Evolutionary conservation across 35 echinoderm and acorn worm genomes (phyloP), one percentile per base, ranked within the genome.

Genomic region (Holothuria glaberrima): DNA sequence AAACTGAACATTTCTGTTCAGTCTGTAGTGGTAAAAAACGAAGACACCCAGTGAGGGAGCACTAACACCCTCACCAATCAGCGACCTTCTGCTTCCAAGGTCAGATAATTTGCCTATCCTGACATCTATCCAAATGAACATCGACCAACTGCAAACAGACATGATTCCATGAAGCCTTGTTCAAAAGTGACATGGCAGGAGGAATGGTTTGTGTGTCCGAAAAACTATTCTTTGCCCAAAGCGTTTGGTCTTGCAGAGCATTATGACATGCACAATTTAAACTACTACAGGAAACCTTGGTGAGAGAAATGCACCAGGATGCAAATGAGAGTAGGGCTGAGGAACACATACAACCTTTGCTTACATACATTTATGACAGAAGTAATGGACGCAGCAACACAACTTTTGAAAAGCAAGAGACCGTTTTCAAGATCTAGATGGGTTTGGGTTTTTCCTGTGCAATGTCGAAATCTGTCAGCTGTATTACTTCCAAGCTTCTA

Each of bases 321-420:
- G 16, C 76, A 52, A 80, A 80, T 28, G 76, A 80, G 45, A 18
- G 76, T 13, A 18, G 45, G 45, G n/a, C 0, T 80, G 10, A 80
- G 45, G 28, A 44, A 90, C 59, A 90, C 89, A 14, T 90, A 64
- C 59, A 90, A 90, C 75, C 45, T 90, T 68, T 48, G 89, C 33
- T 68, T 90, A 48, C 28, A 27, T 10, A 48, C 58, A 30, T 54
- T 81, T 9, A 60, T 36, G 19, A 46, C 52, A 17, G 35, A 77
- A 31, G 10, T 90, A 6, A 44, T 28, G 25, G 38, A 60, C 7
- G 16, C 68, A 26, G 33, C 33, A 12, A 34, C 26, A 81, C 29
- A 34, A 30, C 66, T 0, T 90, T 90, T 90, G 31, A 90, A 61
- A 41, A n/a, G 48, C 46, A 38, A 74, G 41, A 20, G 26, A 59